Conservation (phyloP, 1,140 invertebrate species). For the Drosophila ohnishii region DNA sequence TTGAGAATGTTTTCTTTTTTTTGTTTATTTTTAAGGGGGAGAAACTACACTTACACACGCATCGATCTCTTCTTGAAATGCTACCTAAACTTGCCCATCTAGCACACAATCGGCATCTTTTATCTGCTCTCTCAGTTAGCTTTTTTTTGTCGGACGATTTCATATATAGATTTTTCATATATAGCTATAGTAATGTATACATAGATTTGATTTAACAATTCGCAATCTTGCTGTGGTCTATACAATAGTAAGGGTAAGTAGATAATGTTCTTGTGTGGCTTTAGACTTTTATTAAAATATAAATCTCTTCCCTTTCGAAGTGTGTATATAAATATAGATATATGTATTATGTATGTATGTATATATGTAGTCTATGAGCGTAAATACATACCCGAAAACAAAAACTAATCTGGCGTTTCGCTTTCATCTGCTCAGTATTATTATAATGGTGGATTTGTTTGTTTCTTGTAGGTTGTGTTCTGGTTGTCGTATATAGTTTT, state of each 20-base stretch:
- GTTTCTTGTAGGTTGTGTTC: constrained; percentile 35
- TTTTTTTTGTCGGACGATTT: constrained; percentile 37
- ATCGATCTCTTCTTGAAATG: constrained; percentile 35
- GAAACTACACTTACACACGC: constrained; percentile 41
- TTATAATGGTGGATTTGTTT: constrained; percentile 75
- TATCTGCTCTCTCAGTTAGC: constrained; percentile 16
- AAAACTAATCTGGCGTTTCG: constrained; percentile 51
- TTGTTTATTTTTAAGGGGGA: constrained; percentile 15
- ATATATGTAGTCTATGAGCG: constrained; percentile 62
- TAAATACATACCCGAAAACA: constrained; percentile 68
- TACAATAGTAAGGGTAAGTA: constrained; percentile 41
- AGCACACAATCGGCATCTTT: constrained; percentile 19
- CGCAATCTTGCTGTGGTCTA: constrained; percentile 40
- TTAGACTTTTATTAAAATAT: constrained; percentile 76
- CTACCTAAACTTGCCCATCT: constrained; percentile 32
- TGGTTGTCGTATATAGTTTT: constrained; percentile 38
- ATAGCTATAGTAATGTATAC: constrained; percentile 49
- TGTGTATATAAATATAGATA: constrained; percentile 54
- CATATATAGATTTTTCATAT: constrained; percentile 21
- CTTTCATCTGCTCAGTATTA: constrained; percentile 17
- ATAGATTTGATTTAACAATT: constrained; percentile 57
- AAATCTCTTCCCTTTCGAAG: constrained; percentile 55
- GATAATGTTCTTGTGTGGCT: constrained; percentile 27
- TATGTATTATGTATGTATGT: constrained; percentile 38
- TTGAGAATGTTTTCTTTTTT: constrained; percentile 34